Evolutionary conservation across 1,140 invertebrate genomes (phyloP).

Genomic region (Atta colombica): DNA sequence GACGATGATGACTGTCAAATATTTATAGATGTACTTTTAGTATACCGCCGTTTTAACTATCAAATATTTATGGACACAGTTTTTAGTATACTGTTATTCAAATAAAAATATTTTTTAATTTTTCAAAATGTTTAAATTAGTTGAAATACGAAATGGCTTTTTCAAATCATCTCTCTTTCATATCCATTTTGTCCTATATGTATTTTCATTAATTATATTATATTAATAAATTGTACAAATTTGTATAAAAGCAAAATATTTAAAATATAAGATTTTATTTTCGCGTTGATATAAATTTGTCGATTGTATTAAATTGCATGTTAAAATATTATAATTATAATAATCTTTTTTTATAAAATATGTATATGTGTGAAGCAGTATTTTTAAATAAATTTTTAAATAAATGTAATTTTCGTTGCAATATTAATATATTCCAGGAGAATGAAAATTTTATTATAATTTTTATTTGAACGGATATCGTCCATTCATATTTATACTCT

Average conservation of each 20-base stretch:
- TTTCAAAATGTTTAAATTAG: no score
- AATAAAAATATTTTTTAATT: no score
- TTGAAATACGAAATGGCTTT: no score
- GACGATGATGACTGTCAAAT: no score
- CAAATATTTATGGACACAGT: no score
- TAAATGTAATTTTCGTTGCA: neutral
- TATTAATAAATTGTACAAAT: neutral
- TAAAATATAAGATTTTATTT: neutral
- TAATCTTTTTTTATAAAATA: neutral
- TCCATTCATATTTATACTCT: neutral
- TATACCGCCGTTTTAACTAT: no score
- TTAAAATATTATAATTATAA: neutral
- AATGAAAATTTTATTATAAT: slow-evolving; percentile 6
- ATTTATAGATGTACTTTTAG: no score
- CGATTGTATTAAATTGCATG: neutral
- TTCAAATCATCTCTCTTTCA: no score
- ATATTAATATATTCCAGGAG: neutral
- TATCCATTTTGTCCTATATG: neutral
- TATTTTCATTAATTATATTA: neutral
- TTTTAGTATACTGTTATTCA: no score
- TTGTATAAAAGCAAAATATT: neutral
- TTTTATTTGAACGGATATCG: neutral
- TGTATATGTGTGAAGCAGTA: neutral
- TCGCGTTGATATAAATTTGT: neutral
- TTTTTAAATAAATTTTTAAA: neutral